Evolutionary conservation across 2,888 invertebrate species (phyloP).

Genomic region (Galerucella nymphaeae): DNA sequence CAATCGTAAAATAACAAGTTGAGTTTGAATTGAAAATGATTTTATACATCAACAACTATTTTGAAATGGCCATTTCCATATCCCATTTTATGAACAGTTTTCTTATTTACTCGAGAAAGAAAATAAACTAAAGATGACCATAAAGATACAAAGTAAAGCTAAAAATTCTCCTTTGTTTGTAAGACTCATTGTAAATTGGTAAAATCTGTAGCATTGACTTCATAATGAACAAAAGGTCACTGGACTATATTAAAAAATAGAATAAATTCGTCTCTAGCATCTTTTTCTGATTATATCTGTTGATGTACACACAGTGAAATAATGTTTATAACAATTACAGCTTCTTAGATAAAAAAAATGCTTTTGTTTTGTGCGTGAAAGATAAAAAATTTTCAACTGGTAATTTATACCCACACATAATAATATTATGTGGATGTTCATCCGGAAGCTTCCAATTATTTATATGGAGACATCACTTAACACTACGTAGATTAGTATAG

Average conservation of each 20-base stretch:
- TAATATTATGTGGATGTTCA: constrained; percentile 22
- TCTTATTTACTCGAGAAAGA: constrained; percentile 8
- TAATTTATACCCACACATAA: constrained; percentile 51
- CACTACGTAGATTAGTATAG: constrained; percentile 48
- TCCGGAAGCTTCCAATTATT: constrained; percentile 58
- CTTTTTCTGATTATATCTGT: no score
- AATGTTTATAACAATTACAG: no score
- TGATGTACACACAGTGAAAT: no score
- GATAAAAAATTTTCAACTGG: constrained; percentile 42
- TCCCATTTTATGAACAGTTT: not conserved
- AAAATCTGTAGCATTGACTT: constrained; percentile 2
- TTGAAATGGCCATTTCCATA: not conserved
- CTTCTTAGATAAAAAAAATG: not conserved
- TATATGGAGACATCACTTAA: constrained; percentile 58
- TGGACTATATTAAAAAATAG: not conserved
- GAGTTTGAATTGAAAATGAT: no score
- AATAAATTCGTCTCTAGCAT: no score
- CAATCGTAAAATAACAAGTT: not conserved
- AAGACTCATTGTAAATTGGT: not conserved
- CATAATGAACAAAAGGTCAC: not conserved
- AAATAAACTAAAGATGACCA: not conserved
- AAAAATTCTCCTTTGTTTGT: not conserved
- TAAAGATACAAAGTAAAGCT: constrained; percentile 4
- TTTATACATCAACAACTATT: no score
- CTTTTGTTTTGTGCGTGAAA: not conserved